These are phyloP conservation scores for Timema podura DNA, from an alignment of 2,888 invertebrate genomes.

Conservation along the genomic window DNA sequence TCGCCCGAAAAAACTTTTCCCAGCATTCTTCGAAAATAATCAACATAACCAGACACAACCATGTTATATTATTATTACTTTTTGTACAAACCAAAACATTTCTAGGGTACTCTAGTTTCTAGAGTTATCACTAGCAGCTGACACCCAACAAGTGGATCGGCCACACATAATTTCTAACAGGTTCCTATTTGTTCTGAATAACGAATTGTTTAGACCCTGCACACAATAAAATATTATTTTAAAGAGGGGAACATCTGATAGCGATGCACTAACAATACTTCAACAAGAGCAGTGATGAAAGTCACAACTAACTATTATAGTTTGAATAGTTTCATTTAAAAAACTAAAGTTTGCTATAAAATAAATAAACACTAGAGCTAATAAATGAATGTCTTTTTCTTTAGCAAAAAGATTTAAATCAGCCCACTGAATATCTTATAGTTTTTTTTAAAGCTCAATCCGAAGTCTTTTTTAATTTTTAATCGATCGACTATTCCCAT, in stretches of 20 bases:
- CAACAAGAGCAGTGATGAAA: slow-evolving; percentile 11
- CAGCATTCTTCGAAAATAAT: too few relatives aligned
- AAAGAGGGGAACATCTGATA: not conserved
- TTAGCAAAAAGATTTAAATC: too few relatives aligned
- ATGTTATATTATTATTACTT: too few relatives aligned
- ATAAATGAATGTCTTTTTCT: too few relatives aligned
- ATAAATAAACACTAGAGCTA: slow-evolving; percentile 18
- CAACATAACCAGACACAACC: too few relatives aligned
- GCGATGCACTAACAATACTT: not conserved
- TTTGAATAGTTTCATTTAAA: not conserved
- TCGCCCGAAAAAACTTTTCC: too few relatives aligned
- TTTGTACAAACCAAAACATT: slow-evolving; percentile 11
- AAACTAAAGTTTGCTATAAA: slow-evolving; percentile 22
- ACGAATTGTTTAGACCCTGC: slow-evolving; percentile 13
- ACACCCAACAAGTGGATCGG: slow-evolving; percentile 1
- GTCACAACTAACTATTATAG: not conserved
- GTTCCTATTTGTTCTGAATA: slow-evolving; percentile 1
- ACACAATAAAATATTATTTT: slow-evolving; percentile 13
- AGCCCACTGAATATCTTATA: too few relatives aligned
- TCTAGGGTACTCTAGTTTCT: slow-evolving; percentile 15
- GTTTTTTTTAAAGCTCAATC: slow-evolving; percentile 28
- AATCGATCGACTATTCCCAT: not conserved
- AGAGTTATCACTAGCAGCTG: slow-evolving; percentile 12
- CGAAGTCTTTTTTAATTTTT: slow-evolving; percentile 25
- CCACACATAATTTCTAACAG: not conserved